Base-by-base conservation (phyloP, 2,797 vertebrate species). In the Sebastes nivosus region DNA sequence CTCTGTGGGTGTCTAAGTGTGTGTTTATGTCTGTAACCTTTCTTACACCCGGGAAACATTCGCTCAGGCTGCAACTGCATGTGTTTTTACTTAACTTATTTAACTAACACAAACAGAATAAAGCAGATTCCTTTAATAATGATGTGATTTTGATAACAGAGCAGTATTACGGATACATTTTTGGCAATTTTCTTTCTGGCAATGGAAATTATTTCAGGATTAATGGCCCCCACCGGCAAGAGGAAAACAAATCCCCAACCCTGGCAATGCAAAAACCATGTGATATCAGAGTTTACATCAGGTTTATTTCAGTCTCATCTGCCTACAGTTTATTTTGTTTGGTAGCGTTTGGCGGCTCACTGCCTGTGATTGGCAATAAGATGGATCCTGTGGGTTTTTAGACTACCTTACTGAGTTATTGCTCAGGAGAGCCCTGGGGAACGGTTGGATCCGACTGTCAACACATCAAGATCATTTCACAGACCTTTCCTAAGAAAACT, bases 381-480 rank as follows among this genome's bases (percentile, higher is more conserved):
- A 83, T 2, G 2, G 32, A 82, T 75, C 65, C 78, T 80, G 58
- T 60, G 59, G 77, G 58, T 79, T 84, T 50, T 32, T 2, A 10
- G 58, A 75, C 54, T 82, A 77, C 72, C 63, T 67, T 65, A 36
- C 80, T 75, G 55, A 77, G 65, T 75, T 79, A 85, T 61, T 77
- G 64, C 82, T 77, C 32, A 42, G 54, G 16, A 81, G 77, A 85
- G 64, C 80, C 83, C 71, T 18, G 22, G 70, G 86, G 80, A 81
- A 82, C 11, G 64, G 72, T 14, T 72, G 74, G 54, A 82, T 72
- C 46, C 64, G 73, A 67, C 83, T 83, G 85, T 87, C 86, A 93
- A 81, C 87, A 76, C 85, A 86, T 88, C 80, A 89, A 68, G 76
- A 87, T 85, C 69, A 87, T 87, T 90, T 89, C 74, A 60, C 64